Evolutionary conservation across 2,888 invertebrate species (phyloP), one percentile per base, ranked within the genome.

Genomic region (Chromoteleia sp.): DNA sequence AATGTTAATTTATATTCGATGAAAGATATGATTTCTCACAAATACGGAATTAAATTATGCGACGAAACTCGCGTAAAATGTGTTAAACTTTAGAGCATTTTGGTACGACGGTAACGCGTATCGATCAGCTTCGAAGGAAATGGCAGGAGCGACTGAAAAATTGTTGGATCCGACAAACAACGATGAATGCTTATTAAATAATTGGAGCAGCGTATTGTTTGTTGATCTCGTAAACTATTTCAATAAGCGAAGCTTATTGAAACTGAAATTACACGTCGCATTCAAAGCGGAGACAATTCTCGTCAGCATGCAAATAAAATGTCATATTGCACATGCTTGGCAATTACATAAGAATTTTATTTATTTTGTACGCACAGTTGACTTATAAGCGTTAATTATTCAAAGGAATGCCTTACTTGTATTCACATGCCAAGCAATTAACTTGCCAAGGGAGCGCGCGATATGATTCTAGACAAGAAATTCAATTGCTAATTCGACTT

Each of bases 261-360:
- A 74, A 61, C 68, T 79, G 61, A 68, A 79, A 71, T 68, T 61
- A 63, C 63, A 63, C 54, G 52, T 65, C 39, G 43, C 50, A 65
- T 63, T 80, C 58, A 70, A 45, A 75, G 63, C 50, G n/a, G n/a
- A 8, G 50, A 63, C 70, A 58, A 75, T 80, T 63, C 43, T 52
- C 33, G 52, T 52, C 25, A 75, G 80, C 48, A 80, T 61, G 68
- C 75, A 45, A 74, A 68, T 75, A 80, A 75, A 80, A 80, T 50
- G 68, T 80, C 70, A 70, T 74, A 74, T 74, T 75, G 75, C 75
- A 52, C 63, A 75, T 75, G 25, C 75, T 43, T 70, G 43, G 43
- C 80, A 80, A 80, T 80, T 80, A 80, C 70, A 70, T 70, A 65
- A 80, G 75, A 80, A 75, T 70, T 52, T 70, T 80, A 75, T 80